A percentile compares a stretch with the other conserved stretches of the same genome.
These are phyloP conservation scores for Lottia gigantea DNA, from an alignment of 2,888 invertebrate species.

Conservation along the genomic window DNA sequence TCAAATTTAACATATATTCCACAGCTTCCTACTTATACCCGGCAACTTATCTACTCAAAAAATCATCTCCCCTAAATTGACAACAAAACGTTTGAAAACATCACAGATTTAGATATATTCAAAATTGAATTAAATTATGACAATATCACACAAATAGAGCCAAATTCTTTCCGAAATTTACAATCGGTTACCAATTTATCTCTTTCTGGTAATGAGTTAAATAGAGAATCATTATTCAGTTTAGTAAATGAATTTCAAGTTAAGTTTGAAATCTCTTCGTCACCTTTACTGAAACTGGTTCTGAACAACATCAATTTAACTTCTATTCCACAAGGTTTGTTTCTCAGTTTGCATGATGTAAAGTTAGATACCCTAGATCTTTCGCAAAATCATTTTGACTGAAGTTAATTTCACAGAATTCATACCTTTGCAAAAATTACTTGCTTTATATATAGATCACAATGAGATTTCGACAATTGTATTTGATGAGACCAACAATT, in stretches of 20 bases:
- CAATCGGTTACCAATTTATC: neutral
- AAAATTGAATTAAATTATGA: neutral
- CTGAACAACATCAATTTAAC: too few relatives aligned
- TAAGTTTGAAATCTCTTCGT: too few relatives aligned
- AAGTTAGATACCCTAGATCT: neutral
- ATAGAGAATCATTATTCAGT: neutral
- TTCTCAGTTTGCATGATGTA: neutral
- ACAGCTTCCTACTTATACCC: neutral
- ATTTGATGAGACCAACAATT: neutral
- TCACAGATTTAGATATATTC: neutral
- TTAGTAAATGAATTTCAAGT: too few relatives aligned
- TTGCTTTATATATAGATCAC: neutral
- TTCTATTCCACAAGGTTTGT: too few relatives aligned
- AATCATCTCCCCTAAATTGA: neutral
- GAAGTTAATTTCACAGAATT: neutral
- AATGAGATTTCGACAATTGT: neutral
- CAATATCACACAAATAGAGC: neutral
- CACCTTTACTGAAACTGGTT: too few relatives aligned
- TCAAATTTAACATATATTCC: neutral
- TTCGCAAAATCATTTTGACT: neutral
- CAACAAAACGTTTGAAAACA: neutral
- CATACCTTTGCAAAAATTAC: neutral
- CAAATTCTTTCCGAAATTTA: neutral
- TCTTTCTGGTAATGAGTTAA: neutral
- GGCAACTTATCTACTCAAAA: neutral